Evolutionary conservation across 2,797 vertebrate species (phyloP).

Genomic region (Etheostoma perlongum): DNA sequence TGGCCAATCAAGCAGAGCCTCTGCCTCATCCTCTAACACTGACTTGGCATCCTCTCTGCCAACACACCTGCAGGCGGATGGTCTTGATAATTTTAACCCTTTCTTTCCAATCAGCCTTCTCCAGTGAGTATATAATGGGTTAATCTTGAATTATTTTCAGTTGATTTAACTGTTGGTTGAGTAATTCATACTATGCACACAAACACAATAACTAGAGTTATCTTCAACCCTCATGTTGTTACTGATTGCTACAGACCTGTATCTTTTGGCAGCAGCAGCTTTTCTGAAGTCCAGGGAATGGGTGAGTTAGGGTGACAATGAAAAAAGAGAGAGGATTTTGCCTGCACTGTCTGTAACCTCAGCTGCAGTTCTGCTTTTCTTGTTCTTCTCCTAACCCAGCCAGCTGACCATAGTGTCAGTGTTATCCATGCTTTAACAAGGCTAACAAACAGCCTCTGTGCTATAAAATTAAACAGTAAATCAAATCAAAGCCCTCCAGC

Average conservation of each 20-base stretch:
- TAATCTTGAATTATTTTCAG: neutral
- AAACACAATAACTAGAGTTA: slow-evolving; percentile 7
- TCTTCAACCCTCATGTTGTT: slow-evolving; percentile 27
- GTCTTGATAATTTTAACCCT: slow-evolving; percentile 86
- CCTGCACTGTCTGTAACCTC: slow-evolving; percentile 58
- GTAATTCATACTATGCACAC: slow-evolving; percentile 3
- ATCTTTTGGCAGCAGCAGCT: slow-evolving; percentile 74
- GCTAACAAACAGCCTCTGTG: slow-evolving; percentile 35
- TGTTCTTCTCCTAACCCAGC: slow-evolving; percentile 68
- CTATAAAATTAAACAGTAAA: slow-evolving; percentile 24
- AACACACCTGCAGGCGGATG: slow-evolving; percentile 81
- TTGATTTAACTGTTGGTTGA: slow-evolving; percentile 15
- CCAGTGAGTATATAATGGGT: slow-evolving; percentile 83
- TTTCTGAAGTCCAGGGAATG: slow-evolving; percentile 76
- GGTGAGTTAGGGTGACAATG: slow-evolving; percentile 79
- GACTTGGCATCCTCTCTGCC: slow-evolving; percentile 86
- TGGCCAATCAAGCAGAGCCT: slow-evolving; percentile 85
- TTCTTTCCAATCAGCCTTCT: slow-evolving; percentile 88
- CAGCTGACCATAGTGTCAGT: slow-evolving; percentile 49
- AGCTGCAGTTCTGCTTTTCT: slow-evolving; percentile 63
- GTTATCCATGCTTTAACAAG: slow-evolving; percentile 35
- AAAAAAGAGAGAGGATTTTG: slow-evolving; percentile 42
- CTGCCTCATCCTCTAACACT: slow-evolving; percentile 85
- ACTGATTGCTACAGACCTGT: slow-evolving; percentile 76
- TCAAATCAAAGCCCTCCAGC: slow-evolving; percentile 5